Evolutionary conservation across 2,888 invertebrate genomes (phyloP).

Genomic region (Chironomus tentans): DNA sequence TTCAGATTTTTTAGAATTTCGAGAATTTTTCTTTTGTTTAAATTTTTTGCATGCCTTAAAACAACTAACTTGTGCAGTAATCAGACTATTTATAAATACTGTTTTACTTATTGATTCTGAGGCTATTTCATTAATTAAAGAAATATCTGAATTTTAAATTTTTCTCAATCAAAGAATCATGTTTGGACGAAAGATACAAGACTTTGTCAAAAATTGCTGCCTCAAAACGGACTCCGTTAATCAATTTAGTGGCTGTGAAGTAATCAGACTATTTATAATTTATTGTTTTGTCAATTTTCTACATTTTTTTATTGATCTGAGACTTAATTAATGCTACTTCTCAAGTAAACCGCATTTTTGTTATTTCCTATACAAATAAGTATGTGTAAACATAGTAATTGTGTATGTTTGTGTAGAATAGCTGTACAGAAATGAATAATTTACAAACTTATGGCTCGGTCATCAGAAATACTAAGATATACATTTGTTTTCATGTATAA

Average conservation of each 20-base stretch:
- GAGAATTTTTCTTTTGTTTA: too few relatives aligned
- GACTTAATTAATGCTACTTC: neutral
- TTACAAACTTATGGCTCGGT: neutral
- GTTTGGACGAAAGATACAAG: too few relatives aligned
- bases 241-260: constrained; percentile 2
- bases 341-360: neutral
- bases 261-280: neutral
- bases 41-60: too few relatives aligned
- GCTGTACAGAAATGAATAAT: neutral
- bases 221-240: neutral
- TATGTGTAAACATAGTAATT: neutral
- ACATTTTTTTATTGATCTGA: neutral
- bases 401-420: neutral
- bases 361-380: neutral
- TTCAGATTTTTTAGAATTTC: neutral
- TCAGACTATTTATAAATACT: too few relatives aligned
- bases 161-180: too few relatives aligned
- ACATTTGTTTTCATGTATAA: neutral
- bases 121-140: too few relatives aligned
- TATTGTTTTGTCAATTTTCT: neutral
- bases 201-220: neutral
- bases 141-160: too few relatives aligned
- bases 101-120: too few relatives aligned
- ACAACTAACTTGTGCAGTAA: too few relatives aligned
- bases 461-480: neutral